Conservation (phyloP, 2,888 invertebrate genomes). For the Chymomyza amoena region DNA sequence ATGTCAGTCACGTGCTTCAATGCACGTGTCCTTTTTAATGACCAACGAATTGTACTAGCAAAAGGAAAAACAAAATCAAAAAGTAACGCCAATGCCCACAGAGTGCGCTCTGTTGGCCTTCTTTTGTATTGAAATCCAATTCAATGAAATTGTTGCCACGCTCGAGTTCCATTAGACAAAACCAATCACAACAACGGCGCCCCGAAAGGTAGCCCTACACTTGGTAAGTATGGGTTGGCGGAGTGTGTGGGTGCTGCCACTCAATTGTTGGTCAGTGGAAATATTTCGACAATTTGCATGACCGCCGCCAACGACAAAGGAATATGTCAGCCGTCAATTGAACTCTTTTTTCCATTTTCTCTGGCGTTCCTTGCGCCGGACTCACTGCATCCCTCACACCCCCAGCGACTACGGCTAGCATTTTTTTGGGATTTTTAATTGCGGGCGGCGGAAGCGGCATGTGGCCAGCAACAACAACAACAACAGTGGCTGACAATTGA, state of each 20-base stretch:
- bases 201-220: conserved; percentile 28
- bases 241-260: conserved; percentile 29
- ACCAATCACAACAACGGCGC: conserved; percentile 62
- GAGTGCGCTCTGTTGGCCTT: conserved; percentile 5
- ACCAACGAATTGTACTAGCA: conserved; percentile 70
- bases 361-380: conserved; percentile 12
- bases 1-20: conserved; percentile 74
- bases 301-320: conserved; percentile 53
- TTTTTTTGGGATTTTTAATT: conserved; percentile 61
- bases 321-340: conserved; percentile 70
- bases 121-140: conserved; percentile 75
- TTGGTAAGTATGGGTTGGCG: neutral
- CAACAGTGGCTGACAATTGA: conserved; percentile 47
- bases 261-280: conserved; percentile 70
- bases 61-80: conserved; percentile 48
- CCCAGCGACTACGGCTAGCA: conserved; percentile 10
- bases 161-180: conserved; percentile 77
- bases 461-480: conserved; percentile 53
- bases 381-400: conserved; percentile 19
- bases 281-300: conserved; percentile 74
- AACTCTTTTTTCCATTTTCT: conserved; percentile 62
- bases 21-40: conserved; percentile 78
- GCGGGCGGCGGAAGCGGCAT: conserved; percentile 53
- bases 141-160: conserved; percentile 70
- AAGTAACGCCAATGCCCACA: conserved; percentile 40